phyloP scores from a whole-genome alignment of 2,113 vertebrate species.

The Zosterops lateralis region DNA sequence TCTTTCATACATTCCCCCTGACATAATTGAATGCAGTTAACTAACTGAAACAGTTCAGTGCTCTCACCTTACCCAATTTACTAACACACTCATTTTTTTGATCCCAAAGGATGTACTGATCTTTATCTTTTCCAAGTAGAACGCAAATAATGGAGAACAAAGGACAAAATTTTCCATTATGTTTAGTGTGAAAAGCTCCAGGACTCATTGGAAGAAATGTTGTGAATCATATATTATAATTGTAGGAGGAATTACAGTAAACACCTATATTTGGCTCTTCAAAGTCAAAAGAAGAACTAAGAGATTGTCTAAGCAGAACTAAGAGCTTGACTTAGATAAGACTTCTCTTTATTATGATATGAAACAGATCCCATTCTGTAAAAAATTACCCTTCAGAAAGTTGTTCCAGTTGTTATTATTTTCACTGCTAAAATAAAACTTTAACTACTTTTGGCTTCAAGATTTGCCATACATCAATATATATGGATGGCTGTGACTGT shows the following conservation, averaged over 20 bases:
- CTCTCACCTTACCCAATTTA: neutral
- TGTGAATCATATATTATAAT: neutral
- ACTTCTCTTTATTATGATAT: neutral
- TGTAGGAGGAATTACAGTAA: neutral
- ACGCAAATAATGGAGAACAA: neutral
- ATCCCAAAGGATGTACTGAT: neutral
- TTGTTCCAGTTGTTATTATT: neutral
- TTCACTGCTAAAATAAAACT: neutral
- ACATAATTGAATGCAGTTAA: neutral
- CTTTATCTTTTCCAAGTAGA: neutral
- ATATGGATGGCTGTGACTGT: neutral
- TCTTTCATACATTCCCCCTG: neutral
- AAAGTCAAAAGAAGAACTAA: neutral
- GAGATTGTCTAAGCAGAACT: neutral
- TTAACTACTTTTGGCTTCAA: neutral
- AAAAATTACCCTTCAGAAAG: neutral
- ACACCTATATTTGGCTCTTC: neutral
- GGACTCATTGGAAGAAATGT: neutral
- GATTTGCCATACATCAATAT: neutral
- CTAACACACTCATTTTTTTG: neutral
- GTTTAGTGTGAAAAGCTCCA: neutral
- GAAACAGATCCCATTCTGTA: neutral
- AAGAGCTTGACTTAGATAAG: neutral
- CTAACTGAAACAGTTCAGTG: neutral
- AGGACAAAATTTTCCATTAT: neutral